Percentiles rank a stretch among this genome's conserved stretches.
phyloP scores from a whole-genome alignment of 2,888 invertebrate species.

The Eumacrocentrus americanus region DNA sequence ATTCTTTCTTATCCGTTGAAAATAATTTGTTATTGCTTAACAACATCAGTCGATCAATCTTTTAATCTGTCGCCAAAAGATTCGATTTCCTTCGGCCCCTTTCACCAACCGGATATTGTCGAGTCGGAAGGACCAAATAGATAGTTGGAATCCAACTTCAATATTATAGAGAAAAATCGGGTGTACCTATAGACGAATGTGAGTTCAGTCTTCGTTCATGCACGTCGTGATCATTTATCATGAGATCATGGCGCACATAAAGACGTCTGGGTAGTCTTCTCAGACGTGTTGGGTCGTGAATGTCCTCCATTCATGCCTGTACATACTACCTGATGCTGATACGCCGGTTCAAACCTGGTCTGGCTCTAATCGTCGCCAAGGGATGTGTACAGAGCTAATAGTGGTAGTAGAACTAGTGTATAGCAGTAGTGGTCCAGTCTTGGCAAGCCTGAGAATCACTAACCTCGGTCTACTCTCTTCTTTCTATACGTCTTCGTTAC shows the following conservation, averaged over 20 bases:
- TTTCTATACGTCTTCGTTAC: constrained; percentile 21
- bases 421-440: constrained; percentile 13
- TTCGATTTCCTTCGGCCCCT: constrained; percentile 10
- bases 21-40: too few species aligned
- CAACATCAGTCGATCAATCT: background rate
- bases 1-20: too few species aligned
- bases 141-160: background rate
- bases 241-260: constrained; percentile 16
- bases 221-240: constrained; percentile 14
- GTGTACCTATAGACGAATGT: background rate
- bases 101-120: constrained; percentile 30
- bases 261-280: constrained; percentile 7
- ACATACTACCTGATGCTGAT: constrained; percentile 32
- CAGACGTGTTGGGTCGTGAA: constrained; percentile 29
- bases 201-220: constrained; percentile 8
- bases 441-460: constrained; percentile 33
- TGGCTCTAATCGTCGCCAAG: constrained; percentile 11
- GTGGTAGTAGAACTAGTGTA: background rate
- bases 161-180: background rate
- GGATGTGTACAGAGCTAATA: background rate
- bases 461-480: constrained; percentile 34
- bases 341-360: constrained; percentile 24
- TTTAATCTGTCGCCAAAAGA: background rate
- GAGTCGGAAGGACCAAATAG: too few species aligned
- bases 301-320: constrained; percentile 26